Conservation (phyloP, 2,888 invertebrate genomes). For the Eristalis arbustorum region DNA sequence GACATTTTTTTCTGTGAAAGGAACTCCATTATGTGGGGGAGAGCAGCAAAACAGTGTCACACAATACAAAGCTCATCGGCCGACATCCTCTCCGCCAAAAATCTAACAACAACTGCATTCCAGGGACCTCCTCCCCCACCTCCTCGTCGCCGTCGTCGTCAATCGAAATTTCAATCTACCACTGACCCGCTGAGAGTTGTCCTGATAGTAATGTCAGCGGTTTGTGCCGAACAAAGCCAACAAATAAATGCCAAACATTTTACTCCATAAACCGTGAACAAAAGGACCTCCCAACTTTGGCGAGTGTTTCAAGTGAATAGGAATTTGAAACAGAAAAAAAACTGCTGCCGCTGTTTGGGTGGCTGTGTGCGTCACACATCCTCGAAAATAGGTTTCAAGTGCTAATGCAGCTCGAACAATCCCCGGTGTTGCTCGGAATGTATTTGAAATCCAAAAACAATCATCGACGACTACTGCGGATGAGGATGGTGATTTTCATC, state of each 20-base stretch:
- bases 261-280: conserved; percentile 63
- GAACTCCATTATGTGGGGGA: not conserved
- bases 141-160: not conserved
- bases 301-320: conserved; percentile 47
- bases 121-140: not conserved
- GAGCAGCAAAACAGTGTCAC: not conserved
- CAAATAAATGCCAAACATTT: conserved; percentile 70
- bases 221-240: conserved; percentile 63
- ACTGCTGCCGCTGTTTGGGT: not conserved
- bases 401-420: conserved; percentile 57
- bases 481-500: conserved; percentile 12
- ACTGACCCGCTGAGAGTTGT: conserved; percentile 53
- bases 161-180: conserved; percentile 42
- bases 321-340: conserved; percentile 9
- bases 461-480: conserved; percentile 25
- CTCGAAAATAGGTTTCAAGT: conserved; percentile 64
- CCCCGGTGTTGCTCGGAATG: conserved; percentile 9
- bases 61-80: conserved; percentile 18
- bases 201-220: conserved; percentile 69
- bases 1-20: not conserved
- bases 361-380: conserved; percentile 45
- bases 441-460: conserved; percentile 56
- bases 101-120: conserved; percentile 47
- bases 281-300: conserved; percentile 32
- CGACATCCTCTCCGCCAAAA: conserved; percentile 10